Conservation (phyloP, 2,113 vertebrate species). For the Toxostoma redivivum region DNA sequence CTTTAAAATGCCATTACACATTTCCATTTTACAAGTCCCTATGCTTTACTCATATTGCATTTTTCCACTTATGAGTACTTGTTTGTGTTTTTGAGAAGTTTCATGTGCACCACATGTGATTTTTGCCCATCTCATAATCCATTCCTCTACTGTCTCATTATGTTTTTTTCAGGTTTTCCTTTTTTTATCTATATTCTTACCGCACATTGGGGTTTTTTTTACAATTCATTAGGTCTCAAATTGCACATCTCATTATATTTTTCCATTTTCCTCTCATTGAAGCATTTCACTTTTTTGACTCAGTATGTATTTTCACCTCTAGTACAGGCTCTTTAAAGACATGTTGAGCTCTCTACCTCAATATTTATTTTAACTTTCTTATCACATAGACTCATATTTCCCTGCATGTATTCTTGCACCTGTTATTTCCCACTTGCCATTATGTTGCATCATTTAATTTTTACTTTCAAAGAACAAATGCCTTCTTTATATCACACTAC, state of each 20-base stretch:
- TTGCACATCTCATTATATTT: background rate
- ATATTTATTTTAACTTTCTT: background rate
- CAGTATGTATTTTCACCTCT: background rate
- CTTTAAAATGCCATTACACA: background rate
- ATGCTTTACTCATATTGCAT: background rate
- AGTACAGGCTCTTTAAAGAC: background rate
- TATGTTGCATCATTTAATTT: background rate
- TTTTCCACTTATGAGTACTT: background rate
- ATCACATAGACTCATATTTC: background rate
- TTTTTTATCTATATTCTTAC: background rate
- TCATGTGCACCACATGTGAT: background rate
- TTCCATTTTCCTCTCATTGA: background rate
- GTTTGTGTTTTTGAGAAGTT: background rate
- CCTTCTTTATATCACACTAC: background rate
- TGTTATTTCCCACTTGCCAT: background rate
- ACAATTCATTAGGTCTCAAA: background rate
- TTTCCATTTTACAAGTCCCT: background rate
- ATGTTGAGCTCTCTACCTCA: background rate
- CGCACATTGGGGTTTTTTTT: rapidly evolving
- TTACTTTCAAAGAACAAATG: background rate
- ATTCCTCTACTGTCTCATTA: background rate
- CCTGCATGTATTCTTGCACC: background rate
- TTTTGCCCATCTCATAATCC: background rate
- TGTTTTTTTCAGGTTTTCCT: background rate
- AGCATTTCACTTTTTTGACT: background rate